Percentiles rank a stretch among this genome's conserved stretches.
These are phyloP conservation scores for Bufo bufo DNA, from an alignment of 2,113 vertebrate species.

Conservation along the genomic window DNA sequence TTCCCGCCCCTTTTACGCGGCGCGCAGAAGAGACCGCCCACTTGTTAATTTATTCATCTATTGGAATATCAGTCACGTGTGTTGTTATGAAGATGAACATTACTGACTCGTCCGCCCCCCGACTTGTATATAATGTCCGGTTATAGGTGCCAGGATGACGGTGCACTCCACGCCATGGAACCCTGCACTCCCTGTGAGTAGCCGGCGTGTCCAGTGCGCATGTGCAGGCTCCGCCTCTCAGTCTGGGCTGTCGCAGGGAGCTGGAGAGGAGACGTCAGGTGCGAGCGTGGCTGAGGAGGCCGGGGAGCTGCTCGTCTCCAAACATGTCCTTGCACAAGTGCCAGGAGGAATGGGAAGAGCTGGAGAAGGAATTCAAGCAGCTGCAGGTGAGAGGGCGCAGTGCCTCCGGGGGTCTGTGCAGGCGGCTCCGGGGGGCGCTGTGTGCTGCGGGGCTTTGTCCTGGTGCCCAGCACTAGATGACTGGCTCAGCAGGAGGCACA, in stretches of 20 bases:
- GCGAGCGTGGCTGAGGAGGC: conserved; percentile 65
- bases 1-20: too few species aligned
- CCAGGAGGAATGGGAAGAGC: conserved; percentile 82
- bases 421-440: background rate
- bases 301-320: conserved; percentile 54
- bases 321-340: conserved; percentile 71
- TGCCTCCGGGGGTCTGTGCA: background rate
- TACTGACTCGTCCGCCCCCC: too few species aligned
- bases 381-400: conserved; percentile 85
- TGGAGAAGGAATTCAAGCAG: conserved; percentile 87
- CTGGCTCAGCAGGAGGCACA: too few species aligned
- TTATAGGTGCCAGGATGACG: too few species aligned
- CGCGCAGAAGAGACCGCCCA: background rate
- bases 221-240: background rate
- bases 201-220: background rate
- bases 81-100: background rate
- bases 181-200: background rate
- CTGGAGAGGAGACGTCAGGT: conserved; percentile 66
- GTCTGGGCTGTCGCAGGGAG: background rate
- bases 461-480: background rate
- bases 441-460: background rate
- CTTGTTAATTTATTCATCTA: background rate
- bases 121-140: too few species aligned
- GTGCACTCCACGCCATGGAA: too few species aligned
- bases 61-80: background rate